These are phyloP conservation scores for Caenorhabditis sulstoni DNA, from an alignment of 2,888 invertebrate species.

Conservation along the genomic window DNA sequence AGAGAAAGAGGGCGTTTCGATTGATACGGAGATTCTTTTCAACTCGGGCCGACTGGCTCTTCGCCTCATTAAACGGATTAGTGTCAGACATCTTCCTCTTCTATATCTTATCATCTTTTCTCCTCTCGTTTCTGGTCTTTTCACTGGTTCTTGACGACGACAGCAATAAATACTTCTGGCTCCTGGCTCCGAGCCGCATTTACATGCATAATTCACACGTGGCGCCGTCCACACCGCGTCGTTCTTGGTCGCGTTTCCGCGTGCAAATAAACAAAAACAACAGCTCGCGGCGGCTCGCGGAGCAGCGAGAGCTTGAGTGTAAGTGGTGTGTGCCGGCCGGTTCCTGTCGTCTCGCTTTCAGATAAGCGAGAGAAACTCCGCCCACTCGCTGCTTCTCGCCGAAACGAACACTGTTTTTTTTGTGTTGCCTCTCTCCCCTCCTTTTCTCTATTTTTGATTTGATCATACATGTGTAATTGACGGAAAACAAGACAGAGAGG, in stretches of 20 bases:
- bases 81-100: too few species aligned
- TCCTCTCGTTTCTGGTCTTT: not conserved
- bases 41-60: too few species aligned
- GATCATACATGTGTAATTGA: conserved; percentile 35
- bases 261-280: conserved; percentile 12
- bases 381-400: conserved; percentile 1
- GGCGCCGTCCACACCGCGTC: not conserved
- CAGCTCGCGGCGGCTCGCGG: conserved; percentile 1
- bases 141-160: not conserved
- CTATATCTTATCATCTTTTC: not conserved
- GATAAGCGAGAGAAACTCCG: conserved; percentile 5
- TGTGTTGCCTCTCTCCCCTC: conserved; percentile 3
- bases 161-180: too few species aligned
- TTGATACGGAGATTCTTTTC: too few species aligned
- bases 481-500: conserved; percentile 17
- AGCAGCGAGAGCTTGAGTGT: not conserved
- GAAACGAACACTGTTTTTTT: conserved; percentile 22
- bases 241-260: not conserved
- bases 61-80: too few species aligned
- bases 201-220: conserved; percentile 24
- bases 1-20: not conserved
- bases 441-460: conserved; percentile 19
- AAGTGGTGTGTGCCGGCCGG: conserved; percentile 5
- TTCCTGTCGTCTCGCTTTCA: conserved; percentile 8
- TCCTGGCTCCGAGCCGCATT: not conserved